A percentile compares a stretch with the other conserved stretches of the same genome.
phyloP scores from a whole-genome alignment of 2,888 invertebrate genomes.

The Hipparchia semele region DNA sequence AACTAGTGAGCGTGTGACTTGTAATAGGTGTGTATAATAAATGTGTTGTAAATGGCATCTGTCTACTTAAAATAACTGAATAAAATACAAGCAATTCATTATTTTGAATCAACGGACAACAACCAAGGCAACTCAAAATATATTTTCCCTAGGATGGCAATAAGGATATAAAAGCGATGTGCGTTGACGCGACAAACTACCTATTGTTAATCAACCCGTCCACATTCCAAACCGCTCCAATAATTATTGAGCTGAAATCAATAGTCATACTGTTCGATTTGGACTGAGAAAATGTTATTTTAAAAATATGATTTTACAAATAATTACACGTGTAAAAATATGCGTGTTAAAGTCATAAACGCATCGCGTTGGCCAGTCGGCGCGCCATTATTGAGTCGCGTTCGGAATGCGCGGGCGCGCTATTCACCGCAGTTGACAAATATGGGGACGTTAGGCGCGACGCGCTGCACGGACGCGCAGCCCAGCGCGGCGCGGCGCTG shows the following conservation, averaged over 20 bases:
- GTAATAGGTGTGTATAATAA: neutral
- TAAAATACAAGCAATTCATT: neutral
- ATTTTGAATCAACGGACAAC: neutral
- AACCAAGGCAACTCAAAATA: neutral
- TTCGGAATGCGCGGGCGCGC: constrained; percentile 26
- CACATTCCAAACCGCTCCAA: neutral
- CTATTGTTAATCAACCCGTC: neutral
- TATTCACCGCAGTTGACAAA: constrained; percentile 55
- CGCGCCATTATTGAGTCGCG: too few species aligned
- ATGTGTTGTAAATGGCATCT: neutral
- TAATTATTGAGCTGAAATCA: neutral
- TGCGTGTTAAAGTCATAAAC: too few species aligned
- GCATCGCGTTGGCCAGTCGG: too few species aligned
- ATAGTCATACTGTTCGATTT: neutral
- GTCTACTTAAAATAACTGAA: neutral
- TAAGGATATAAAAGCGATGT: neutral
- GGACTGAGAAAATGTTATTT: too few species aligned
- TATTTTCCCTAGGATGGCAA: neutral
- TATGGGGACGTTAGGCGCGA: constrained; percentile 34
- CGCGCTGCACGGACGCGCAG: constrained; percentile 24
- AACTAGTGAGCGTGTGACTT: neutral
- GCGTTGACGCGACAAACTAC: neutral
- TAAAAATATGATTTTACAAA: too few species aligned
- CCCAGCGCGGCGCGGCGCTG: constrained; percentile 39
- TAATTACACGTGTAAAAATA: too few species aligned